Percentiles rank a stretch among this genome's conserved stretches.
phyloP scores from a whole-genome alignment of 2,797 vertebrate genomes.

The Mus caroli region DNA sequence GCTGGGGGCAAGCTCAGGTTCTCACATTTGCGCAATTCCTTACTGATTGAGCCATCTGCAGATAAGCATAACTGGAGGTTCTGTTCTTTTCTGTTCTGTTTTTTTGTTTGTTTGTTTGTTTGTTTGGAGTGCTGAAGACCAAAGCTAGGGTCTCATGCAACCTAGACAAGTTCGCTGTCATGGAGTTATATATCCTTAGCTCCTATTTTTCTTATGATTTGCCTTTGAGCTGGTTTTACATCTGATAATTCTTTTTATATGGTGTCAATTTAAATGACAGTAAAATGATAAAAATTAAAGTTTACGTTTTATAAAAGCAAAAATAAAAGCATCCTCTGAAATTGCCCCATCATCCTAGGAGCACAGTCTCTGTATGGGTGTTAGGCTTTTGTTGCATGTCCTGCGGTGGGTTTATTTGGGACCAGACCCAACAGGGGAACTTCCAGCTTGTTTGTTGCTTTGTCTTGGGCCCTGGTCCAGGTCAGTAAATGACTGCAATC shows the following conservation, averaged over 20 bases:
- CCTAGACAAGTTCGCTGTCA: no score
- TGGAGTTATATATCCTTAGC: background rate
- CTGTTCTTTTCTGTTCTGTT: constrained; percentile 7
- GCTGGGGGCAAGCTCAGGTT: no score
- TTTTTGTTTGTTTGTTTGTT: background rate
- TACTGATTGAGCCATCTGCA: background rate
- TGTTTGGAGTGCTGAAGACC: background rate
- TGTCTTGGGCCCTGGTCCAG: background rate
- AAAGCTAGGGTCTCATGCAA: background rate
- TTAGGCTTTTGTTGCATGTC: background rate
- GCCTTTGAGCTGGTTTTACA: background rate
- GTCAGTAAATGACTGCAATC: background rate
- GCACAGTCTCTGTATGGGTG: background rate
- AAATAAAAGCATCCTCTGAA: background rate
- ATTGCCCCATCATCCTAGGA: background rate
- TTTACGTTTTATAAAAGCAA: background rate
- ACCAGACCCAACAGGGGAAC: background rate
- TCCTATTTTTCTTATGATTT: background rate
- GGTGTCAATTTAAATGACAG: background rate
- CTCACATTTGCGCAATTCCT: background rate
- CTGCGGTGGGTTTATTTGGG: background rate
- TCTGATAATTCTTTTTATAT: background rate
- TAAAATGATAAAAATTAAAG: background rate
- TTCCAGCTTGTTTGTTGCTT: background rate
- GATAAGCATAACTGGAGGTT: background rate